Base-by-base conservation (phyloP, 37 sponge, comb jelly and placozoan genomes). In the Chondrosia reniformis region DNA sequence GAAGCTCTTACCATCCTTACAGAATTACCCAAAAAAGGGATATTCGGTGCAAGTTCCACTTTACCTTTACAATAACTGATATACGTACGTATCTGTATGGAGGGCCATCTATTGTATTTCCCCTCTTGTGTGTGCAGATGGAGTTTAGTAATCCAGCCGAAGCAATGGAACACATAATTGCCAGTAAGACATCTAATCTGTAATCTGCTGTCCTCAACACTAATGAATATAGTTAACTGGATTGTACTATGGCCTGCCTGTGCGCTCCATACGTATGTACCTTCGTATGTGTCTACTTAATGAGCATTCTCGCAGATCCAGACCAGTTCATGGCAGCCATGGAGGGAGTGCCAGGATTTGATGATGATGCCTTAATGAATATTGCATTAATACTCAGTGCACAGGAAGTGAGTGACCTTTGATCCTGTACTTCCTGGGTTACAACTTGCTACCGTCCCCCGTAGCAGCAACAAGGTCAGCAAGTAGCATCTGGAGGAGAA, bases 321-420 rank as follows among this genome's bases (percentile, higher is more conserved):
- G 79, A 84, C 30, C 86, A 88, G 80, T 77, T 55, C 65, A 72
- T 87, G 88, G 24, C 83, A 78, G 83, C 75, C 0, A 79, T 92
- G 83, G 56, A 72, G 31, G 84, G 74, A 6, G 19, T 83, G 7
- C 77, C 80, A 36, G 58, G 40, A 7, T 55, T 76, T 52, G 96
- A 95, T 58, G 93, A 92, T 46, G 96, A 95, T 24, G 81, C 96
- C 64, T 88, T 92, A 85, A 92, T 95, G 93, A 88, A 95, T 45
- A 78, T 95, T 4, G 96, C 96, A 40, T 67, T 95, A 45, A 81
- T 85, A 3, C 80, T 95, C 63, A 95, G 96, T 49, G 63, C 93
- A 33, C 79, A 90, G 58, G 84, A 84, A 25, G 66, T 64, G 10
- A 19, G 52, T 49, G 52, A 15, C n/a, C n/a, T n/a, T n/a, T n/a